These are phyloP conservation scores for Leptinotarsa rubiginosa DNA, from an alignment of 2,888 invertebrate species.

Conservation along the genomic window DNA sequence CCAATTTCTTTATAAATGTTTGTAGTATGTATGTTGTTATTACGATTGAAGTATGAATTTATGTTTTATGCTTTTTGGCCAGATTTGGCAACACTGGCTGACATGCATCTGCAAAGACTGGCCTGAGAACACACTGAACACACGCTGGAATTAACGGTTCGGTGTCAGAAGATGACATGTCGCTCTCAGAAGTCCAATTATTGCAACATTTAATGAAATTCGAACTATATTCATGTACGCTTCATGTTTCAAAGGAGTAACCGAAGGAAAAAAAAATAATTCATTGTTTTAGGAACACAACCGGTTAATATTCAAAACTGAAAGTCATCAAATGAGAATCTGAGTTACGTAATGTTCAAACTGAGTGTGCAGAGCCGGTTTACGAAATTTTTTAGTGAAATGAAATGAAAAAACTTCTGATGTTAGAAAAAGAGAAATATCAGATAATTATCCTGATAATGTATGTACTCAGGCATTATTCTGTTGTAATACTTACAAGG, in stretches of 20 bases:
- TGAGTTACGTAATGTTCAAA: not conserved
- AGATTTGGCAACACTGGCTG: too few species aligned
- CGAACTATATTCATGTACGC: not conserved
- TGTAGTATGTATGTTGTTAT: too few species aligned
- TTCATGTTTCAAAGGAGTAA: conserved; percentile 5
- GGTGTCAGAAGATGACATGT: not conserved
- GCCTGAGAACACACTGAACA: not conserved
- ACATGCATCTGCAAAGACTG: too few species aligned
- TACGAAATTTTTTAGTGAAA: not conserved
- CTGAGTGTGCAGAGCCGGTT: not conserved
- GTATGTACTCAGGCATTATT: too few species aligned
- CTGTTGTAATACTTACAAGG: too few species aligned
- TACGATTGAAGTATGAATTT: too few species aligned
- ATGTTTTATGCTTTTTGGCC: too few species aligned
- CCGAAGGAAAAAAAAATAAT: conserved; percentile 6
- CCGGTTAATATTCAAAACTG: conserved; percentile 8
- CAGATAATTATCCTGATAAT: too few species aligned
- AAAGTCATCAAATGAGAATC: conserved; percentile 12
- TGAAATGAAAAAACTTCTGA: not conserved
- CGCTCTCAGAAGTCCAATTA: not conserved
- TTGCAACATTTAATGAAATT: conserved; percentile 10
- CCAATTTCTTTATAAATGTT: too few species aligned
- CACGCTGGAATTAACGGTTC: not conserved
- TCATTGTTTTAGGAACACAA: conserved; percentile 15
- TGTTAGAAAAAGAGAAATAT: too few species aligned